Evolutionary conservation across 2,888 invertebrate species (phyloP).

Genomic region (Tenthredo distinguenda): DNA sequence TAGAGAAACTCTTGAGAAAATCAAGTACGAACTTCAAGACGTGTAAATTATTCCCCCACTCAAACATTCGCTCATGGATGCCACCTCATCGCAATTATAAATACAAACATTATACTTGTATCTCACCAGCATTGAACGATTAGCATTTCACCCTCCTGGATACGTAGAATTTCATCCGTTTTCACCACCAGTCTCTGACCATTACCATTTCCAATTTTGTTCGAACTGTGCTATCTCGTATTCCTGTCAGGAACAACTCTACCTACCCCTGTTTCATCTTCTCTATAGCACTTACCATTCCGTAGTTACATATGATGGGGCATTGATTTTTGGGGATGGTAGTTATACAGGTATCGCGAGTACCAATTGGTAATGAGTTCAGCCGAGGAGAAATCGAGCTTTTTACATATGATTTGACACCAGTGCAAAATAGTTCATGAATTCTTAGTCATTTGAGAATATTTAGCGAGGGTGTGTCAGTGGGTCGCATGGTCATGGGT

Average conservation of each 20-base stretch:
- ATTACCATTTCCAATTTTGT: neutral
- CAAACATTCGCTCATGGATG: neutral
- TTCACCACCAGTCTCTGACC: neutral
- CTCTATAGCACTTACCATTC: neutral
- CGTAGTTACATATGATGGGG: neutral
- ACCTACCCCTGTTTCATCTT: neutral
- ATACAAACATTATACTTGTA: constrained; percentile 4
- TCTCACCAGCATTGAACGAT: neutral
- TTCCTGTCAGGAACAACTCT: neutral
- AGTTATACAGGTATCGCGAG: neutral
- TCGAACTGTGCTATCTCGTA: neutral
- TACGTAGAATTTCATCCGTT: neutral
- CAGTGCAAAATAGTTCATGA: neutral
- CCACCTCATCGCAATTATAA: neutral
- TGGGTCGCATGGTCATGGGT: constrained; percentile 27
- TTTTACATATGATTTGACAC: neutral
- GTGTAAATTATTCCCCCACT: neutral
- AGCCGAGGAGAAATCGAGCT: neutral
- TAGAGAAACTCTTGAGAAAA: constrained; percentile 4
- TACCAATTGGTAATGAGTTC: neutral
- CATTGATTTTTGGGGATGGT: neutral
- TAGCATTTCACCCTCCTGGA: neutral
- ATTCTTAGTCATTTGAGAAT: neutral
- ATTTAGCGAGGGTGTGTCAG: constrained; percentile 32
- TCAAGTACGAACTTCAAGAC: constrained; percentile 14